Percentiles rank a stretch among this genome's conserved stretches.
These are phyloP conservation scores for Origma solitaria DNA, from an alignment of 2,113 vertebrate species.

Conservation along the genomic window DNA sequence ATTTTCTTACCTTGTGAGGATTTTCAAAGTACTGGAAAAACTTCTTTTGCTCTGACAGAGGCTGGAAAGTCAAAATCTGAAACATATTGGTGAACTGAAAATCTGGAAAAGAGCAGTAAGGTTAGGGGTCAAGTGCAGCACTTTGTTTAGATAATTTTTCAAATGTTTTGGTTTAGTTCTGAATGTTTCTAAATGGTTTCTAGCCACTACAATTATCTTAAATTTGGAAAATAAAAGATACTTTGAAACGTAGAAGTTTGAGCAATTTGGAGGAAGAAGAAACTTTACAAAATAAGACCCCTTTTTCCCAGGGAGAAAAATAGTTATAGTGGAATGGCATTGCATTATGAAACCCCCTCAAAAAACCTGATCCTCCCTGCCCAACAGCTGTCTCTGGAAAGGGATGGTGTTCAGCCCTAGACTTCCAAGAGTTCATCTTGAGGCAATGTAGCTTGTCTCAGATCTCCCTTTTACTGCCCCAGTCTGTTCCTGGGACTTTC, in stretches of 20 bases:
- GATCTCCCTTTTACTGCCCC: neutral
- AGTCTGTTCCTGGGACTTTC: neutral
- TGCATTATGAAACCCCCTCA: neutral
- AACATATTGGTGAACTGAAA: neutral
- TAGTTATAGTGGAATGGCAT: neutral
- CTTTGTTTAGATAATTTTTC: conserved; percentile 22
- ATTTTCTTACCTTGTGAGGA: neutral
- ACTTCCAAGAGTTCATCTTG: neutral
- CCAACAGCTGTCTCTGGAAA: neutral
- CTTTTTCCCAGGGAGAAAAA: neutral
- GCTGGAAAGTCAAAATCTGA: neutral
- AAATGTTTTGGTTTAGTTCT: neutral
- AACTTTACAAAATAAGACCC: neutral
- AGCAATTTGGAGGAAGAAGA: neutral
- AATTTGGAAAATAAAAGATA: conserved; percentile 18
- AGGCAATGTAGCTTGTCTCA: neutral
- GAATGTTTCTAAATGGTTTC: neutral
- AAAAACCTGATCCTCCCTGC: neutral
- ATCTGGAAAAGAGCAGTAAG: neutral
- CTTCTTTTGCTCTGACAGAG: neutral
- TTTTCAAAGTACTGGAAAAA: neutral
- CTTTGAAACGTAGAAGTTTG: neutral
- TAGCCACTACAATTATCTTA: neutral
- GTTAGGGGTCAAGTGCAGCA: conserved; percentile 5
- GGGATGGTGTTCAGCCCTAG: neutral